These are phyloP conservation scores for Auanema freiburgensis DNA, from an alignment of 2,888 invertebrate species.

Conservation along the genomic window DNA sequence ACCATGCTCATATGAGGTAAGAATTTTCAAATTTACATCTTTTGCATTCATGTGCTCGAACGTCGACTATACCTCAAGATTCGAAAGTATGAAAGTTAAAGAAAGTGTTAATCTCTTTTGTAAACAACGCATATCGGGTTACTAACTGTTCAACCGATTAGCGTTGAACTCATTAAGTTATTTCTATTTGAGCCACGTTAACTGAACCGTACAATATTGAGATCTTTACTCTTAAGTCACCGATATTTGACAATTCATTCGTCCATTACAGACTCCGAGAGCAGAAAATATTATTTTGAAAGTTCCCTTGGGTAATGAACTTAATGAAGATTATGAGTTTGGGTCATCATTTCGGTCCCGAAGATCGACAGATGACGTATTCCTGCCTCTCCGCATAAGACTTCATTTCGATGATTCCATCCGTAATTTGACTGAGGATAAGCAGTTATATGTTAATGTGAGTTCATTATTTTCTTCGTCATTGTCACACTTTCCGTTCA, in stretches of 20 bases:
- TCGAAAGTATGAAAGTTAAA: too few species aligned
- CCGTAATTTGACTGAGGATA: slow-evolving; percentile 30
- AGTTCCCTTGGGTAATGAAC: slow-evolving; percentile 32
- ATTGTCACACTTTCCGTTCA: slow-evolving; percentile 10
- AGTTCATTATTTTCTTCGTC: slow-evolving; percentile 2
- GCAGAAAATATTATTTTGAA: slow-evolving; percentile 44
- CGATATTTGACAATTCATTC: background rate
- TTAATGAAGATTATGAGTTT: slow-evolving; percentile 1
- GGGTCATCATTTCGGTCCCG: slow-evolving; percentile 2
- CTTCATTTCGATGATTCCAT: slow-evolving; percentile 46
- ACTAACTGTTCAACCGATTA: background rate
- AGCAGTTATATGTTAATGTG: slow-evolving; percentile 43
- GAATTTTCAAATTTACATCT: too few species aligned
- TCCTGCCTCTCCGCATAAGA: slow-evolving; percentile 40
- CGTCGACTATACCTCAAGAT: too few species aligned
- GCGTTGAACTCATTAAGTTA: background rate
- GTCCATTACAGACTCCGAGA: slow-evolving; percentile 33
- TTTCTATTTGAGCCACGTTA: background rate
- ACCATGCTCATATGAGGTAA: too few species aligned
- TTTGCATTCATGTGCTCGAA: too few species aligned
- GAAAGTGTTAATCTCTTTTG: too few species aligned
- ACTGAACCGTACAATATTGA: background rate
- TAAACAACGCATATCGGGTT: background rate
- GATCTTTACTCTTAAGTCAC: background rate
- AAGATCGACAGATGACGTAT: slow-evolving; percentile 8